Evolutionary conservation across 2,888 invertebrate species (phyloP).

Genomic region (Drosophila anomalata): DNA sequence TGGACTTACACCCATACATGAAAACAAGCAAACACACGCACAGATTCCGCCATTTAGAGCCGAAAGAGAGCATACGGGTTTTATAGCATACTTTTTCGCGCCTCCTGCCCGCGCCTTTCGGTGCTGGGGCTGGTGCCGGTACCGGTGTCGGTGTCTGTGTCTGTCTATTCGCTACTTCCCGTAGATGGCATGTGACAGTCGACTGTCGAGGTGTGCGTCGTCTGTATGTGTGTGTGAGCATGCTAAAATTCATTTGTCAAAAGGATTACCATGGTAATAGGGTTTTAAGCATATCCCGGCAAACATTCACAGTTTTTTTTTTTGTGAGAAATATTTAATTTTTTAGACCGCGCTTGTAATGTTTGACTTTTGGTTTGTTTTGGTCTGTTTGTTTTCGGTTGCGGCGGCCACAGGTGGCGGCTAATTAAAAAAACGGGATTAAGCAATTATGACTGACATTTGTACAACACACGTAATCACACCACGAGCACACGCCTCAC

Average conservation of each 20-base stretch:
- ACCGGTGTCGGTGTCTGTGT: conserved; percentile 29
- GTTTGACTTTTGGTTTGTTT: conserved; percentile 28
- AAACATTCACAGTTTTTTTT: conserved; percentile 54
- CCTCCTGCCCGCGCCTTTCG: conserved; percentile 13
- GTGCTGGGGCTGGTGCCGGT: background rate
- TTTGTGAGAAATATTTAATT: conserved; percentile 13
- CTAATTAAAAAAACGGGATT: conserved; percentile 75
- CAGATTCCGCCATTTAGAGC: conserved; percentile 19
- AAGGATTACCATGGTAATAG: conserved; percentile 79
- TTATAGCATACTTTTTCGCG: conserved; percentile 72
- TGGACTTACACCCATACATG: conserved; percentile 20
- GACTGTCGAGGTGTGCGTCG: conserved; percentile 40
- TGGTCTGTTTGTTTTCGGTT: conserved; percentile 40
- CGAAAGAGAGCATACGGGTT: conserved; percentile 51
- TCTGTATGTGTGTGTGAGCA: conserved; percentile 45
- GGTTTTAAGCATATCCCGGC: conserved; percentile 71
- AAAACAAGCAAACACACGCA: conserved; percentile 10
- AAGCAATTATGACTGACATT: conserved; percentile 75
- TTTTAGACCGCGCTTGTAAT: conserved; percentile 11
- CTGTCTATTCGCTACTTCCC: conserved; percentile 19
- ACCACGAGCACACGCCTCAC: conserved; percentile 16
- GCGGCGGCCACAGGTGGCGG: conserved; percentile 55
- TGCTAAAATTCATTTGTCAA: conserved; percentile 79
- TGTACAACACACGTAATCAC: conserved; percentile 48
- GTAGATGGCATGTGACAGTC: conserved; percentile 30